Percentiles rank a stretch among this genome's conserved stretches.
Conservation (phyloP, 2,113 vertebrate genomes). For the Fukomys damarensis region DNA sequence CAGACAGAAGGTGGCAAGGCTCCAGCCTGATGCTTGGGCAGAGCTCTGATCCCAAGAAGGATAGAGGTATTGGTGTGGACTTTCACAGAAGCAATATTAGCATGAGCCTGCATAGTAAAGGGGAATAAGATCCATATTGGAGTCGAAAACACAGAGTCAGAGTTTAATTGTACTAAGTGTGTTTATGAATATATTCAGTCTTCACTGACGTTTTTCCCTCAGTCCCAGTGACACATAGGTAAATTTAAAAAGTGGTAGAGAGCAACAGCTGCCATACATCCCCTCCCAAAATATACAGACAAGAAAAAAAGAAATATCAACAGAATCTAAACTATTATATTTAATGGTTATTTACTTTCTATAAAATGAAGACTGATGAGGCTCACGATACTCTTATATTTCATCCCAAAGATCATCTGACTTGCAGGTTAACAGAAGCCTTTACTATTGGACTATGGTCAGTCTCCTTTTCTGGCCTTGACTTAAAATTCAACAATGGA, state of each 20-base stretch:
- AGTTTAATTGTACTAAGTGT: not conserved
- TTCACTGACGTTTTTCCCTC: not conserved
- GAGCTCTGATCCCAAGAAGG: not conserved
- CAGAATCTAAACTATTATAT: not conserved
- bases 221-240: not conserved
- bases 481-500: not conserved
- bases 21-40: not conserved
- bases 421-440: not conserved
- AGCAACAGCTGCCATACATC: not conserved
- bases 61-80: not conserved
- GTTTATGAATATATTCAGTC: not conserved
- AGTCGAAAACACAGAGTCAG: not conserved
- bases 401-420: not conserved
- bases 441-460: not conserved
- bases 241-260: not conserved
- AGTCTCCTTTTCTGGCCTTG: not conserved
- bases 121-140: not conserved
- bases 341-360: slow-evolving; percentile 49
- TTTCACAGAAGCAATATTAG: not conserved
- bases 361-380: not conserved
- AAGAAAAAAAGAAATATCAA: not conserved
- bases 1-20: too few relatives aligned
- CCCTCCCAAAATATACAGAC: not conserved
- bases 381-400: not conserved
- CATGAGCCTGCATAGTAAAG: not conserved